Percentiles rank a stretch among this genome's conserved stretches.
These are phyloP conservation scores for Cepaea hortensis DNA, from an alignment of 2,888 invertebrate species.

Conservation along the genomic window DNA sequence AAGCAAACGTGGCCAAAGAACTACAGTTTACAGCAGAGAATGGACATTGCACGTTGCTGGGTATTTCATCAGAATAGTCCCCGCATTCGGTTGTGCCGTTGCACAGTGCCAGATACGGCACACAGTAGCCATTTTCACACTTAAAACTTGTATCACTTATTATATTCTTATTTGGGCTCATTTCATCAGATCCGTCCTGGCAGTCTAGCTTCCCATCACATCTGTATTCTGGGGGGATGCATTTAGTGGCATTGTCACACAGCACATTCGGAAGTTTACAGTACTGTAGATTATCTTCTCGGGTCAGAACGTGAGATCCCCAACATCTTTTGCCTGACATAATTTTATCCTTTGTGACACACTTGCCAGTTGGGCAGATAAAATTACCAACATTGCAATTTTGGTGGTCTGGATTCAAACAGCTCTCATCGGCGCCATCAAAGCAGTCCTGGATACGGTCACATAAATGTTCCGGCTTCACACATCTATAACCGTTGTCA, in stretches of 20 bases:
- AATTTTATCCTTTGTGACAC: neutral
- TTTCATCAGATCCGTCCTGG: conserved; percentile 14
- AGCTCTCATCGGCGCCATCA: conserved; percentile 1
- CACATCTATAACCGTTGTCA: neutral
- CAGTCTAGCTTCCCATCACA: conserved; percentile 6
- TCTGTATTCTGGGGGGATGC: neutral
- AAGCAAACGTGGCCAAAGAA: neutral
- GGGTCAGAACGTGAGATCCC: too few relatives aligned
- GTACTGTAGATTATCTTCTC: neutral
- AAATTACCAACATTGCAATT: neutral
- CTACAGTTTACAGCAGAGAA: neutral
- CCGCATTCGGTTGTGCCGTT: conserved; percentile 11
- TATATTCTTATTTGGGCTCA: neutral
- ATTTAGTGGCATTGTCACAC: neutral
- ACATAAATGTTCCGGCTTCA: neutral
- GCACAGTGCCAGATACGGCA: neutral
- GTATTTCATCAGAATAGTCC: conserved; percentile 7
- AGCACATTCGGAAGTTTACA: neutral
- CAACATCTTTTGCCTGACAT: neutral
- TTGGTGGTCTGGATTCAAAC: neutral
- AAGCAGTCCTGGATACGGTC: neutral
- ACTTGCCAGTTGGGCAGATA: neutral
- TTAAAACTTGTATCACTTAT: neutral
- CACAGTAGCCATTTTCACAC: conserved; percentile 1
- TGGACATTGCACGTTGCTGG: neutral